These are phyloP conservation scores for Standfussiana lucernea DNA, from an alignment of 2,888 invertebrate genomes.

Conservation along the genomic window DNA sequence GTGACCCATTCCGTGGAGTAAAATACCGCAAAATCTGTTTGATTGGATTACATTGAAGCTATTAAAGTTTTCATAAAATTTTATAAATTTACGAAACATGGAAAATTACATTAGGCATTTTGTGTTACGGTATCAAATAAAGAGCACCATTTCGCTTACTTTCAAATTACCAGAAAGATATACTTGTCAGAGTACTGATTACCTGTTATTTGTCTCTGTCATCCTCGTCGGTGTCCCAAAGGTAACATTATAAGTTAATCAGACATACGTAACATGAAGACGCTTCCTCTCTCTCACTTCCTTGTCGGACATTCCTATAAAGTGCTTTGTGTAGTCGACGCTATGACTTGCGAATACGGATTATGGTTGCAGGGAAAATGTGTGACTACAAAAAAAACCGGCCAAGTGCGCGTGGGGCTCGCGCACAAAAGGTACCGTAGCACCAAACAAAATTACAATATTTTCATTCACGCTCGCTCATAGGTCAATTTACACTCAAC, in stretches of 20 bases:
- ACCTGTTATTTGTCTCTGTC: slow-evolving; percentile 49
- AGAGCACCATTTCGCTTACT: slow-evolving; percentile 43
- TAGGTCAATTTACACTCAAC: too few relatives aligned
- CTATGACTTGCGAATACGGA: background rate
- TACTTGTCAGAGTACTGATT: slow-evolving; percentile 41
- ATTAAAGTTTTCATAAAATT: background rate
- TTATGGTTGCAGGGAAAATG: background rate
- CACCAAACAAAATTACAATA: too few relatives aligned
- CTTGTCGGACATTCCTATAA: slow-evolving; percentile 67
- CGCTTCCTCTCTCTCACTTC: slow-evolving; percentile 74
- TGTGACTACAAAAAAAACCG: background rate
- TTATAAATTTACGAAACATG: background rate
- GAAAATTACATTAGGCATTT: background rate
- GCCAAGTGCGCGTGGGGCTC: background rate
- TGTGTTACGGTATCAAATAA: slow-evolving; percentile 5
- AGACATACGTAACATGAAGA: slow-evolving; percentile 67
- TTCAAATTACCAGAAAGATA: slow-evolving; percentile 40
- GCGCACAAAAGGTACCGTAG: too few relatives aligned
- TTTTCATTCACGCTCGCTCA: too few relatives aligned
- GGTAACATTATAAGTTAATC: slow-evolving; percentile 59
- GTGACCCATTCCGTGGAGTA: background rate
- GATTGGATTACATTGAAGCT: background rate
- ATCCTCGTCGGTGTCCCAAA: slow-evolving; percentile 30
- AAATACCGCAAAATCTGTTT: background rate
- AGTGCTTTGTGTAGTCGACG: slow-evolving; percentile 63